Evolutionary conservation across 2,113 vertebrate genomes (phyloP).

Genomic region (Pygoscelis adeliae): DNA sequence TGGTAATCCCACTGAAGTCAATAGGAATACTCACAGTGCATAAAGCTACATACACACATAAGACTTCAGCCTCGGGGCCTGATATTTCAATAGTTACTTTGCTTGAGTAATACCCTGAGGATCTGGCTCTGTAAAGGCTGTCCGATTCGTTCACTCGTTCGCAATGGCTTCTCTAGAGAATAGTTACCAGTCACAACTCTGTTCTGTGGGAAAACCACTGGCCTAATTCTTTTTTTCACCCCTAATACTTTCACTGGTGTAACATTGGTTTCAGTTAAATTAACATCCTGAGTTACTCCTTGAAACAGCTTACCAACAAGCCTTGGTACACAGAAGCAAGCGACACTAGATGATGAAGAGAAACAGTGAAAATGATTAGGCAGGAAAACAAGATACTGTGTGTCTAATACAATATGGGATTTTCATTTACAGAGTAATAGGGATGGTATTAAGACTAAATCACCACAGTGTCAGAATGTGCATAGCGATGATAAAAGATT

Average conservation of each 20-base stretch:
- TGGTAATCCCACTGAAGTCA: neutral
- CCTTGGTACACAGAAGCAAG: neutral
- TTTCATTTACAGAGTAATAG: conserved; percentile 30
- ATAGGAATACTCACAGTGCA: neutral
- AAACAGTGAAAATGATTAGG: neutral
- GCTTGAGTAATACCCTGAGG: neutral
- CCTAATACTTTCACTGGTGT: neutral
- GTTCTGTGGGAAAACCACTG: neutral
- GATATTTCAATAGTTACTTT: neutral
- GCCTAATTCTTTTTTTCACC: too few relatives aligned
- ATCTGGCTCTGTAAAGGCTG: neutral
- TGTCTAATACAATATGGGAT: neutral
- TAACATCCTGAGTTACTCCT: neutral
- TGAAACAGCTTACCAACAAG: neutral
- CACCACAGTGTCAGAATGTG: conserved; percentile 19
- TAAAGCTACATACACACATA: neutral
- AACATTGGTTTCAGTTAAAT: neutral
- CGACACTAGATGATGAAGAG: neutral
- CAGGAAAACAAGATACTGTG: neutral
- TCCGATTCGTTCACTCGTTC: neutral
- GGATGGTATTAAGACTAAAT: conserved; percentile 45
- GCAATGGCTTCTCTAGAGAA: neutral
- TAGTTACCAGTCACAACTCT: neutral
- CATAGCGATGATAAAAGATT: conserved; percentile 59
- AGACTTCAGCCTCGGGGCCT: neutral